phyloP scores from a whole-genome alignment of 2,888 invertebrate genomes.

The Volucella zonaria region DNA sequence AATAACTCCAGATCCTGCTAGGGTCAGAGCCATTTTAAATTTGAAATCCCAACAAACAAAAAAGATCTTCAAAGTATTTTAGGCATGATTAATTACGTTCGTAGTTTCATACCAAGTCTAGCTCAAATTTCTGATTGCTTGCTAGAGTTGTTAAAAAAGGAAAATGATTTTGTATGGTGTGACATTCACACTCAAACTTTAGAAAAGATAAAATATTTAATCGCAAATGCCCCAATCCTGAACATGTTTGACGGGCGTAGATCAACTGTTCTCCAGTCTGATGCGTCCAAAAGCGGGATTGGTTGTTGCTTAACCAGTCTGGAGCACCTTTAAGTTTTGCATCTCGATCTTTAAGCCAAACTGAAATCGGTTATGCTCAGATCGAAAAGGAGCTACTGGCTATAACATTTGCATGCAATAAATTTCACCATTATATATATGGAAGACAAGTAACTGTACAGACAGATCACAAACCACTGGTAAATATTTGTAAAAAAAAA shows the following conservation, averaged over 20 bases:
- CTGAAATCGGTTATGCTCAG: constrained; percentile 65
- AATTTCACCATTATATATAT: too few relatives aligned
- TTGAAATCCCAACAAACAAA: constrained; percentile 11
- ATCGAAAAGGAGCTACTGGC: constrained; percentile 73
- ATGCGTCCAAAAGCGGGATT: constrained; percentile 68
- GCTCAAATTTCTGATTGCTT: constrained; percentile 12
- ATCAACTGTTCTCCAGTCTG: constrained; percentile 60
- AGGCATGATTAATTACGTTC: constrained; percentile 70
- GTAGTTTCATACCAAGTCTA: constrained; percentile 50
- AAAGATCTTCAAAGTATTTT: constrained; percentile 52
- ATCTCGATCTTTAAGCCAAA: constrained; percentile 52
- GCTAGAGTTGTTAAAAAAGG: constrained; percentile 59
- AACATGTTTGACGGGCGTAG: constrained; percentile 55
- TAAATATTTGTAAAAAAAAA: too few relatives aligned
- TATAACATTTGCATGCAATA: constrained; percentile 59
- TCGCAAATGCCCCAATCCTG: constrained; percentile 30
- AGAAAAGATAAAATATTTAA: constrained; percentile 53
- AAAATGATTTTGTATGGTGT: constrained; percentile 42
- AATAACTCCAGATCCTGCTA: too few relatives aligned
- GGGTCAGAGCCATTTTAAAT: too few relatives aligned
- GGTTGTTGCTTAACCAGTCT: constrained; percentile 65
- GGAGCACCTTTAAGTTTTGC: constrained; percentile 64
- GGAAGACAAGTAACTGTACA: too few relatives aligned
- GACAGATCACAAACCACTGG: too few relatives aligned
- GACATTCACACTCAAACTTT: constrained; percentile 34